A percentile compares a stretch with the other conserved stretches of the same genome.
Evolutionary conservation across 2,113 vertebrate species (phyloP).

Genomic region (Suncus etruscus): DNA sequence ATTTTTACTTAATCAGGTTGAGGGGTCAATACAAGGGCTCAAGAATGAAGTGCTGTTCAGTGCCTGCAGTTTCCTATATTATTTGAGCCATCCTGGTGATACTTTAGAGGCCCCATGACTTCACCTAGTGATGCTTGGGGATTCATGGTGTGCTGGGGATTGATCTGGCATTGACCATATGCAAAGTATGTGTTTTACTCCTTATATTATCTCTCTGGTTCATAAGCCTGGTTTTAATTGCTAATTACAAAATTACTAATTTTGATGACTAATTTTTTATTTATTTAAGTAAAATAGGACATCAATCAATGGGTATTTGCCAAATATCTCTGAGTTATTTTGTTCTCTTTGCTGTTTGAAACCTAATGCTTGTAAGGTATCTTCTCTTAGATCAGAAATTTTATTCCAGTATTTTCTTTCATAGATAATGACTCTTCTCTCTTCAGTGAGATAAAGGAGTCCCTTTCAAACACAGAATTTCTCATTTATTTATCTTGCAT

Average conservation of each 20-base stretch:
- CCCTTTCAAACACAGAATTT: conserved; percentile 5
- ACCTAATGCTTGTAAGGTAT: neutral
- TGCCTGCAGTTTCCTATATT: too few species aligned
- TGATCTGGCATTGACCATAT: too few species aligned
- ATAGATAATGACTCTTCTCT: neutral
- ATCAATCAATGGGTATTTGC: neutral
- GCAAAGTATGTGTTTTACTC: too few species aligned
- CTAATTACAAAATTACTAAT: neutral
- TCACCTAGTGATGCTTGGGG: too few species aligned
- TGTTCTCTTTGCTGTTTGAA: neutral
- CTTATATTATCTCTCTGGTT: neutral
- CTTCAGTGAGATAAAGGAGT: neutral
- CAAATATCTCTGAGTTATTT: neutral
- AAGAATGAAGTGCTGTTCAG: too few species aligned
- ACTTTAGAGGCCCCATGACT: too few species aligned
- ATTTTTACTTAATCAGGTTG: too few species aligned
- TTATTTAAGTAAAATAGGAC: neutral
- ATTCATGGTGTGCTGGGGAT: too few species aligned
- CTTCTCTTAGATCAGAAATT: neutral
- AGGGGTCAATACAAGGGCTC: too few species aligned
- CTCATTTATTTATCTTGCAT: neutral
- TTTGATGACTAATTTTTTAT: neutral
- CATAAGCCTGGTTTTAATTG: neutral
- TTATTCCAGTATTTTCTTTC: neutral
- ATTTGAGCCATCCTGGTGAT: too few species aligned